A percentile compares a stretch with the other conserved stretches of the same genome.
Evolutionary conservation across 2,888 invertebrate species (phyloP).

Genomic region (Brachylomia viminalis): DNA sequence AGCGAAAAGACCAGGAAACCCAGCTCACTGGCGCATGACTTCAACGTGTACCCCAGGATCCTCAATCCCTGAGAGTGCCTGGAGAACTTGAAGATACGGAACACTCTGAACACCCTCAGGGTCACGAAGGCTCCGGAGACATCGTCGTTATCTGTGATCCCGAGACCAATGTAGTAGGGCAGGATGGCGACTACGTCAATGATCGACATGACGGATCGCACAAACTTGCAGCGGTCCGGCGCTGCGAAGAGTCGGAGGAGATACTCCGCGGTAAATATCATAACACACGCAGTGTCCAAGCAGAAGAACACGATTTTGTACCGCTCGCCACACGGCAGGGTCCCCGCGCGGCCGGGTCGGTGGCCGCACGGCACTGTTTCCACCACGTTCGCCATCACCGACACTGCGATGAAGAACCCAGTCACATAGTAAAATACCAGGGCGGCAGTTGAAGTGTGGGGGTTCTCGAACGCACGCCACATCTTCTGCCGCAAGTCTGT

Average conservation of each 20-base stretch:
- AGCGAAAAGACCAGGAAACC: constrained; percentile 99
- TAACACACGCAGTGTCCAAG: constrained; percentile 99
- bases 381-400: constrained; percentile 99
- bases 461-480: constrained; percentile 99
- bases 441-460: constrained; percentile 99
- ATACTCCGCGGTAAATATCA: constrained; percentile 99
- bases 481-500: constrained; percentile 98
- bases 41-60: constrained; percentile 99
- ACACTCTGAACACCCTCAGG: constrained; percentile 99
- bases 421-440: constrained; percentile 99
- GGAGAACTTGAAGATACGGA: constrained; percentile 99
- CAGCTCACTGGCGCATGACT: constrained; percentile 99
- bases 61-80: constrained; percentile 99
- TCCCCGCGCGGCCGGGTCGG: constrained; percentile 96
- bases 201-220: constrained; percentile 99
- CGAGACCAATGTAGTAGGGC: constrained; percentile 99
- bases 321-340: constrained; percentile 98
- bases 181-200: constrained; percentile 99
- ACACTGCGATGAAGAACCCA: constrained; percentile 99
- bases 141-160: constrained; percentile 99
- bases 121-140: constrained; percentile 99
- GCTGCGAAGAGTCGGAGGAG: constrained; percentile 98
- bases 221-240: constrained; percentile 99
- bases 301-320: constrained; percentile 99
- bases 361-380: constrained; percentile 99